Conservation (phyloP, 1,140 invertebrate species). For the Diprion similis region DNA sequence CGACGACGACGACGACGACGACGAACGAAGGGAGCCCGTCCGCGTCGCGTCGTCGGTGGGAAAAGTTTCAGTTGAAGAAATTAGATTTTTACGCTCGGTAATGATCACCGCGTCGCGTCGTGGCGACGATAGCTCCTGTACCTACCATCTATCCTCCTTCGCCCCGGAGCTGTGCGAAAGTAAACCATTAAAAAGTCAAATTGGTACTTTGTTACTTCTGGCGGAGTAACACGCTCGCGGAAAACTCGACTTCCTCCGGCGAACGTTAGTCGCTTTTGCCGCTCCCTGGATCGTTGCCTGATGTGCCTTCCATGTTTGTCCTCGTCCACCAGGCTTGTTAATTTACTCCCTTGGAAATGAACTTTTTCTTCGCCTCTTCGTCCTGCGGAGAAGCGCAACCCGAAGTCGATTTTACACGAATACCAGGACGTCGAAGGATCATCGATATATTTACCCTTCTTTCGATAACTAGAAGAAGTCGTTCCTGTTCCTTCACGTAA, state of each 20-base stretch:
- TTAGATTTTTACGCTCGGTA: slow-evolving; percentile 5
- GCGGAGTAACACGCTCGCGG: background rate
- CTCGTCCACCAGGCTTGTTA: background rate
- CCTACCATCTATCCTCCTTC: no score
- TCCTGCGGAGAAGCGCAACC: no score
- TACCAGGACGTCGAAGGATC: no score
- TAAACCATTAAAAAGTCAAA: slow-evolving; percentile 8
- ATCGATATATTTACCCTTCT: no score
- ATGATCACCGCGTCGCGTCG: background rate
- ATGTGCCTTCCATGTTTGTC: background rate
- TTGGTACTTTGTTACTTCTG: slow-evolving; percentile 7
- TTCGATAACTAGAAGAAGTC: no score
- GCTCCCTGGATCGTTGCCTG: no score
- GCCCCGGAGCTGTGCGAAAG: background rate
- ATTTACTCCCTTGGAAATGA: background rate
- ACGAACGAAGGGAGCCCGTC: background rate
- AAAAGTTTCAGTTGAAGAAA: slow-evolving; percentile 1
- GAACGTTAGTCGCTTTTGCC: no score
- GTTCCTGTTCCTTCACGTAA: no score
- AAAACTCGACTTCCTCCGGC: background rate
- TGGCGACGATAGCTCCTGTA: background rate
- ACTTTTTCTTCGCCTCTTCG: background rate
- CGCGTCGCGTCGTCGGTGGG: background rate
- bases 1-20: background rate
- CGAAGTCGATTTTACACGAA: no score